phyloP scores from a whole-genome alignment of 2,113 vertebrate species.

The Mixornis gularis region DNA sequence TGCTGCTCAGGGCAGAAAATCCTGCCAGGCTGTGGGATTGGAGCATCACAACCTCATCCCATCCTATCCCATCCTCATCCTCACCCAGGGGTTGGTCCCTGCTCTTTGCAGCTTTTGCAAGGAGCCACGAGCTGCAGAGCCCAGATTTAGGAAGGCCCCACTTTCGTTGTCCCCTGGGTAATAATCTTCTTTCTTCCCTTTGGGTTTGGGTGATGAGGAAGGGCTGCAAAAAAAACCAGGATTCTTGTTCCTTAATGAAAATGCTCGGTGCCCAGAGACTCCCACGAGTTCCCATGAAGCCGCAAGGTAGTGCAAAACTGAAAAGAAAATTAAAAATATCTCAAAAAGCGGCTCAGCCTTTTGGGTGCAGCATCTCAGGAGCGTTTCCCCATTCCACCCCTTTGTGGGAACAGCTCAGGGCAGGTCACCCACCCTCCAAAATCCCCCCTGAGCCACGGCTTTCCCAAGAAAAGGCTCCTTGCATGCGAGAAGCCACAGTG shows the following conservation, averaged over 20 bases:
- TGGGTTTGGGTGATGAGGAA: constrained; percentile 23
- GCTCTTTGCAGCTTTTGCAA: not conserved
- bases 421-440: not conserved
- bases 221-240: not conserved
- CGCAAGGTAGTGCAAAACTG: not conserved
- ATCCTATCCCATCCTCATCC: too few species aligned
- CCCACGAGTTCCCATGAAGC: not conserved
- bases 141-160: not conserved
- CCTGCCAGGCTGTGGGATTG: rapidly evolving
- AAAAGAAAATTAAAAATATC: not conserved
- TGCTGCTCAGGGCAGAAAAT: not conserved
- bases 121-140: not conserved
- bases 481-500: rapidly evolving
- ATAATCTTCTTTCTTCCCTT: not conserved
- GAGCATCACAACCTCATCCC: not conserved
- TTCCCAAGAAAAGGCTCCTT: not conserved
- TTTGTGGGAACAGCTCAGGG: not conserved
- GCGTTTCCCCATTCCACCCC: not conserved
- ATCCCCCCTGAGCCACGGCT: not conserved
- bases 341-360: not conserved
- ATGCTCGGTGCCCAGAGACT: rapidly evolving
- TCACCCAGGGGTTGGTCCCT: not conserved
- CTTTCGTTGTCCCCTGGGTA: not conserved
- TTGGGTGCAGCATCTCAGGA: not conserved
- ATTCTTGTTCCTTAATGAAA: constrained; percentile 50